Conservation (phyloP, 30 jellyfish, hydroid and myxozoan species). For the Rhopilema esculentum region DNA sequence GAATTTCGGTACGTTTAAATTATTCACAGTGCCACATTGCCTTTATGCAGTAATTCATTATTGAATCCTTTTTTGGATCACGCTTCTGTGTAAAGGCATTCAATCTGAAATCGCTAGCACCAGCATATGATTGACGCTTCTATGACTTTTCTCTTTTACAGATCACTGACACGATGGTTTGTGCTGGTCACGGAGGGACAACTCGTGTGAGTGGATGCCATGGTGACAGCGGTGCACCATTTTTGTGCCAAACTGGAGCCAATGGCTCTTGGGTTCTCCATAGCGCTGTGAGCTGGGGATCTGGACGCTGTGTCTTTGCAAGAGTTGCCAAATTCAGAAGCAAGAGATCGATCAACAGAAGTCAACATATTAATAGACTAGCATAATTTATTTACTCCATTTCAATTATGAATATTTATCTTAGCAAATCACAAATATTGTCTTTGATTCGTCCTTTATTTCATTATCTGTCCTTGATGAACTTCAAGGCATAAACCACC, state of each 20-base stretch:
- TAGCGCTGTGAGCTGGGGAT: conserved; percentile 94
- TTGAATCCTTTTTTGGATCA: neutral
- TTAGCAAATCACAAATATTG: no score
- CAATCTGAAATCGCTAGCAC: neutral
- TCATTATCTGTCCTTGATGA: no score
- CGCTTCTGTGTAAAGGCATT: neutral
- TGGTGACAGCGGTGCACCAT: conserved; percentile 90
- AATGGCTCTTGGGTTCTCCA: conserved; percentile 75
- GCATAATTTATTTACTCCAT: no score
- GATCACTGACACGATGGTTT: conserved; percentile 72
- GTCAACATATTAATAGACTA: conserved; percentile 19
- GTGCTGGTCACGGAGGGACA: conserved; percentile 83
- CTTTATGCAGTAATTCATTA: neutral
- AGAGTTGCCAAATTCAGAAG: conserved; percentile 71
- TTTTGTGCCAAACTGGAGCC: conserved; percentile 80
- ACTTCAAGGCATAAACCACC: no score
- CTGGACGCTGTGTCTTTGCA: conserved; percentile 81
- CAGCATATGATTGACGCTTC: neutral
- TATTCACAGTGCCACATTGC: neutral
- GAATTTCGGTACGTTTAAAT: neutral
- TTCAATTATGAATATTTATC: no score
- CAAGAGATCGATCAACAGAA: conserved; percentile 77
- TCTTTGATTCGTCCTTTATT: no score
- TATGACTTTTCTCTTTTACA: neutral
- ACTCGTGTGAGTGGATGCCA: conserved; percentile 78